Conservation (phyloP, 2,113 vertebrate species). For the Phainopepla nitens region DNA sequence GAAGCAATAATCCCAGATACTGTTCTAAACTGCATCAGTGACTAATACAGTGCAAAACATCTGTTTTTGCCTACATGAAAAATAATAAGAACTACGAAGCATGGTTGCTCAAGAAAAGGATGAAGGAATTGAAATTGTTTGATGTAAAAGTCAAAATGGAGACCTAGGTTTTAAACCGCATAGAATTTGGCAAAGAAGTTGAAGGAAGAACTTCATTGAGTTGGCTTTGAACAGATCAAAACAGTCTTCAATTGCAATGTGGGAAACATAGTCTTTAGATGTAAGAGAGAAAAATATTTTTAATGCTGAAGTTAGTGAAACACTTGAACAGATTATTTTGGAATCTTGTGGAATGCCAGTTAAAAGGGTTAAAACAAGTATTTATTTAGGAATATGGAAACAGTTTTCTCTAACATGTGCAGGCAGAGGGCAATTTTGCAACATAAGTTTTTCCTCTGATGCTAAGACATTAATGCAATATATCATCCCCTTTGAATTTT, state of each 20-base stretch:
- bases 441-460: neutral
- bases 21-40: neutral
- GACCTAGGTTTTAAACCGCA: neutral
- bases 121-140: neutral
- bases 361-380: neutral
- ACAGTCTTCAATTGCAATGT: neutral
- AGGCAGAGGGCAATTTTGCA: neutral
- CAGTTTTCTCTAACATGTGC: neutral
- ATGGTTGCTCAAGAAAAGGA: neutral
- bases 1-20: neutral
- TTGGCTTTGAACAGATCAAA: neutral
- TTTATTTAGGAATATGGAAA: neutral
- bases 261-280: neutral
- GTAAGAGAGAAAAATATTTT: neutral
- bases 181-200: neutral
- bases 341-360: neutral
- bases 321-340: neutral
- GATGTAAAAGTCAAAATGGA: neutral
- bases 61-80: neutral
- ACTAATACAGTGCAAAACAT: neutral
- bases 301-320: neutral
- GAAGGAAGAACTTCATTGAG: neutral
- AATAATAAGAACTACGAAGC: neutral
- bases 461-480: neutral
- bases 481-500: neutral